Evolutionary conservation across 2,113 vertebrate genomes (phyloP).

Genomic region (Micronisus gabar): DNA sequence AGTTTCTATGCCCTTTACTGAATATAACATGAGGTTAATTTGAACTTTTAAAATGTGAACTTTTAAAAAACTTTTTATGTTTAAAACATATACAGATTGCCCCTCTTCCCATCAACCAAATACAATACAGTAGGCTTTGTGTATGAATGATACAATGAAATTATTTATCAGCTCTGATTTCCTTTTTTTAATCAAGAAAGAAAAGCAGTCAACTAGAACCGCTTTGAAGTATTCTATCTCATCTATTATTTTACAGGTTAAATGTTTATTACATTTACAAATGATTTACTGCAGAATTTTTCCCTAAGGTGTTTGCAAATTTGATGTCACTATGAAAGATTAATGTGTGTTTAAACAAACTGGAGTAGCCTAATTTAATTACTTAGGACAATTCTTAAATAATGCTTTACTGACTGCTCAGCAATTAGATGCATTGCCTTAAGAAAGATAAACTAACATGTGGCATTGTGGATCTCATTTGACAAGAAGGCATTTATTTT

Average conservation of each 20-base stretch:
- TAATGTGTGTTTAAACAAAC: conserved; percentile 58
- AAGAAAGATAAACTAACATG: conserved; percentile 29
- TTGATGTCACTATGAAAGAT: conserved; percentile 51
- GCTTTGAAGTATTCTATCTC: conserved; percentile 21
- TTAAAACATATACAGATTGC: background rate
- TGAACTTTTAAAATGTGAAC: background rate
- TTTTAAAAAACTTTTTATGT: background rate
- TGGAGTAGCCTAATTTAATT: conserved; percentile 63
- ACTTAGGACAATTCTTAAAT: conserved; percentile 64
- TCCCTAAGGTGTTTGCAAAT: conserved; percentile 49
- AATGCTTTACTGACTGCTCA: conserved; percentile 31
- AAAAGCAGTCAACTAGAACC: background rate
- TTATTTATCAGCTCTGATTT: background rate
- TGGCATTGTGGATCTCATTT: background rate
- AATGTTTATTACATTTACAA: conserved; percentile 54
- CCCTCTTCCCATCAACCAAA: background rate
- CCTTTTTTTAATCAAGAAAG: background rate
- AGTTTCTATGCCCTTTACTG: background rate
- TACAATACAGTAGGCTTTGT: background rate
- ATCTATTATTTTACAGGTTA: conserved; percentile 44
- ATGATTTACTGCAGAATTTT: conserved; percentile 32
- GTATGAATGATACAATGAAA: background rate
- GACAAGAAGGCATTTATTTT: background rate
- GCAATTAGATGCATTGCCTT: conserved; percentile 34
- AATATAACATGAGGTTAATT: background rate